Evolutionary conservation across 2,113 vertebrate genomes (phyloP).

Genomic region (Catharus minimus): DNA sequence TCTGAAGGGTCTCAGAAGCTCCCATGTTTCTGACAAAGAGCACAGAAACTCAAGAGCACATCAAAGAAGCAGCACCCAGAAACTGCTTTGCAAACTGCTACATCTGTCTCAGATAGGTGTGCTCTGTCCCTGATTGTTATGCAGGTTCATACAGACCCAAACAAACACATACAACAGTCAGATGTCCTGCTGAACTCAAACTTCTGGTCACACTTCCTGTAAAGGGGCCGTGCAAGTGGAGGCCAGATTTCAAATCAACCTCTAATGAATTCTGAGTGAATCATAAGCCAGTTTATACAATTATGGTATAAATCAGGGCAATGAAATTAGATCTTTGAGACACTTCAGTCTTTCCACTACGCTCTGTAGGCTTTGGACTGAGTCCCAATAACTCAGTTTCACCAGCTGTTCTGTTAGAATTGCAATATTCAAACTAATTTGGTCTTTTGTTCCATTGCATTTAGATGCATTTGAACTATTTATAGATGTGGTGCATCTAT

Average conservation of each 20-base stretch:
- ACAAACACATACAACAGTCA: not conserved
- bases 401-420: not conserved
- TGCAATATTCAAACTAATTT: not conserved
- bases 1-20: not conserved
- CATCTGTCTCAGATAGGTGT: not conserved
- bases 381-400: not conserved
- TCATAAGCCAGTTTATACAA: not conserved
- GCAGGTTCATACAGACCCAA: not conserved
- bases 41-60: not conserved
- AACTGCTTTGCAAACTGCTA: not conserved
- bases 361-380: not conserved
- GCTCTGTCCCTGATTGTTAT: not conserved
- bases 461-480: not conserved
- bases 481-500: not conserved
- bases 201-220: not conserved
- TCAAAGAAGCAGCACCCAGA: not conserved
- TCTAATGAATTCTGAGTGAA: not conserved
- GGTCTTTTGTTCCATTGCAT: not conserved
- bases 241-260: not conserved
- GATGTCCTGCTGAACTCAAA: not conserved
- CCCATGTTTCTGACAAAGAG: not conserved
- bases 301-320: not conserved
- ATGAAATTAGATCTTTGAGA: not conserved
- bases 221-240: rapidly evolving
- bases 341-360: not conserved